phyloP scores from a whole-genome alignment of 2,888 invertebrate genomes.

The Parthenolecanium corni region DNA sequence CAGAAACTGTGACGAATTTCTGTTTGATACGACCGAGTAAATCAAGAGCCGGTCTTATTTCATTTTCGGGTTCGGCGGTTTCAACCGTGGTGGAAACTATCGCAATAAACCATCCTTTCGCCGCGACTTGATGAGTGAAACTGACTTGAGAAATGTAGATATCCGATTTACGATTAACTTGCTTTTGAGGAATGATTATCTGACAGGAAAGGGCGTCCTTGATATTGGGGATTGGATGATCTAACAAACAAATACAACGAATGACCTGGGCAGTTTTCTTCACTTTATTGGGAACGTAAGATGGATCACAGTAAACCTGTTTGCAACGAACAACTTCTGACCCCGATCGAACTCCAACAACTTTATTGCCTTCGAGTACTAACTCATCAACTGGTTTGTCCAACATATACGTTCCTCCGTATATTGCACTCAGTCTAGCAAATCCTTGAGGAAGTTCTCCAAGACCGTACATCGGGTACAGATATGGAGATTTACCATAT shows the following conservation, averaged over 20 bases:
- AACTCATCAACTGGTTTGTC: conserved; percentile 97
- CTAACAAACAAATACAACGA: conserved; percentile 94
- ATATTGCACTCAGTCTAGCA: conserved; percentile 90
- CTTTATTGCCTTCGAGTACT: conserved; percentile 70
- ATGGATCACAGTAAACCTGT: conserved; percentile 97
- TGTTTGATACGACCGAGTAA: conserved; percentile 82
- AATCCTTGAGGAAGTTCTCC: conserved; percentile 95
- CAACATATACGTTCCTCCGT: conserved; percentile 99
- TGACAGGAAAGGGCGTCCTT: conserved; percentile 94
- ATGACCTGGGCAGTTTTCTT: conserved; percentile 79
- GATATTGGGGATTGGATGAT: conserved; percentile 92
- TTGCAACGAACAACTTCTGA: conserved; percentile 89
- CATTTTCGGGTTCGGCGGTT: conserved; percentile 84
- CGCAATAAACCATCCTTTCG: conserved; percentile 62
- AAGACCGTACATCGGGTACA: conserved; percentile 97
- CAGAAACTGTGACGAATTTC: conserved; percentile 76
- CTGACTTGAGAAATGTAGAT: conserved; percentile 97
- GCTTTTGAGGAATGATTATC: conserved; percentile 99
- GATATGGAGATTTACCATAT: conserved; percentile 97
- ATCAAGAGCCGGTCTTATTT: conserved; percentile 88
- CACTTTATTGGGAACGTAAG: conserved; percentile 76
- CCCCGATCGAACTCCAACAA: conserved; percentile 92
- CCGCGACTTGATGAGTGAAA: conserved; percentile 79
- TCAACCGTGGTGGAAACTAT: conserved; percentile 99
- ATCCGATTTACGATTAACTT: conserved; percentile 69